These are phyloP conservation scores for Metalampra italica DNA, from an alignment of 2,888 invertebrate genomes.

Conservation along the genomic window DNA sequence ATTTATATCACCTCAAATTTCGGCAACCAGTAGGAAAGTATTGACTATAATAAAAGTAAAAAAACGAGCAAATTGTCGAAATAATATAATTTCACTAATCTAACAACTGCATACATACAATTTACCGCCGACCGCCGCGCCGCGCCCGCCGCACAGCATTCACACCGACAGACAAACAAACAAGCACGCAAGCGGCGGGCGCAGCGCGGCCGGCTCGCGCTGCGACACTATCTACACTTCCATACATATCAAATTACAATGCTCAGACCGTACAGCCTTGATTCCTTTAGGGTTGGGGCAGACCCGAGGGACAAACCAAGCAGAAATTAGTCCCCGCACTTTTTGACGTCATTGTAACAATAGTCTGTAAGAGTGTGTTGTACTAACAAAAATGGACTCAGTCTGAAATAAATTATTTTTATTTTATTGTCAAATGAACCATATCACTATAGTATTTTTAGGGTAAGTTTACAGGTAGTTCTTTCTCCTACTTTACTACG, in stretches of 20 bases:
- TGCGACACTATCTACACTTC: background rate
- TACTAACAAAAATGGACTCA: too few species aligned
- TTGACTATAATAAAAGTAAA: background rate
- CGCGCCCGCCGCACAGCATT: conserved; percentile 10
- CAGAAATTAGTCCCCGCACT: too few species aligned
- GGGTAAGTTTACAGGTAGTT: too few species aligned
- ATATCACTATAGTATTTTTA: too few species aligned
- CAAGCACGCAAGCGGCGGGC: conserved; percentile 5
- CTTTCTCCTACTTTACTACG: too few species aligned
- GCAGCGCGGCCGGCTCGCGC: background rate
- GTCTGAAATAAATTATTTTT: too few species aligned
- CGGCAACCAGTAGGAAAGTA: background rate
- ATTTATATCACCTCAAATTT: too few species aligned
- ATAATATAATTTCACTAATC: conserved; percentile 38
- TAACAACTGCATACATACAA: conserved; percentile 31
- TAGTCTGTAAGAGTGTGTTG: too few species aligned
- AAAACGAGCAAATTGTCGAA: conserved; percentile 23
- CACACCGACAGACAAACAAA: conserved; percentile 1
- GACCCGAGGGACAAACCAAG: background rate
- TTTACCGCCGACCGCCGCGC: conserved; percentile 12
- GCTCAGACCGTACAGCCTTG: background rate
- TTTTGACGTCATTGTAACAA: too few species aligned
- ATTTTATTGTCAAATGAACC: too few species aligned
- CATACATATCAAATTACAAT: background rate
- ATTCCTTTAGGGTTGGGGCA: too few species aligned